Conservation (phyloP, 1,140 invertebrate species). For the Polyergus mexicanus region DNA sequence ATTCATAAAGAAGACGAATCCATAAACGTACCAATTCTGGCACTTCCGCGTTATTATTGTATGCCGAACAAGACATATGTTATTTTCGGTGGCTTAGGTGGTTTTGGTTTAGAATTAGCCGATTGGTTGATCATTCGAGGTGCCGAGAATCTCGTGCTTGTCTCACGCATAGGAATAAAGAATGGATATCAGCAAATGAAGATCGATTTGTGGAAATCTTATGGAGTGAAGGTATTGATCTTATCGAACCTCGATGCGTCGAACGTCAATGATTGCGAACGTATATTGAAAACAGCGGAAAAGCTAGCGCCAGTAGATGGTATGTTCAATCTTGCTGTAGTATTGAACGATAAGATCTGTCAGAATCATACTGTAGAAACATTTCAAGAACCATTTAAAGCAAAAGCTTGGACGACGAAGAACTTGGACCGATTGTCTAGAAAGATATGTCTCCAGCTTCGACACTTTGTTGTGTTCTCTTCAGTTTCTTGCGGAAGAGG, state of each 20-base stretch:
- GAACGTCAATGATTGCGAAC: constrained; percentile 84
- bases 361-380: constrained; percentile 86
- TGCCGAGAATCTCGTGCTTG: constrained; percentile 90
- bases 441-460: constrained; percentile 85
- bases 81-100: constrained; percentile 91
- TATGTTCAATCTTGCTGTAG: constrained; percentile 93
- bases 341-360: constrained; percentile 86
- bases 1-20: constrained; percentile 84
- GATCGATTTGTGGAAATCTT: constrained; percentile 86
- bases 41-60: constrained; percentile 87
- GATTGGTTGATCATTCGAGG: constrained; percentile 92
- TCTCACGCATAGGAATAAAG: constrained; percentile 89
- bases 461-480: constrained; percentile 90
- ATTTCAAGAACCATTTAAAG: constrained; percentile 84
- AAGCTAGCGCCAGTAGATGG: constrained; percentile 90
- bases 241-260: constrained; percentile 85
- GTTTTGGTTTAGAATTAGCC: constrained; percentile 92
- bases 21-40: constrained; percentile 76
- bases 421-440: constrained; percentile 86
- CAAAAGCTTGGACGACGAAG: constrained; percentile 86
- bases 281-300: constrained; percentile 87
- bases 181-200: constrained; percentile 90
- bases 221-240: constrained; percentile 86
- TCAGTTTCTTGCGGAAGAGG: constrained; percentile 92
- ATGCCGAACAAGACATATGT: constrained; percentile 84